A percentile compares a stretch with the other conserved stretches of the same genome.
phyloP scores from a whole-genome alignment of 37 sponge, comb jelly and placozoan species.

The Cladorhizidae sp. region DNA sequence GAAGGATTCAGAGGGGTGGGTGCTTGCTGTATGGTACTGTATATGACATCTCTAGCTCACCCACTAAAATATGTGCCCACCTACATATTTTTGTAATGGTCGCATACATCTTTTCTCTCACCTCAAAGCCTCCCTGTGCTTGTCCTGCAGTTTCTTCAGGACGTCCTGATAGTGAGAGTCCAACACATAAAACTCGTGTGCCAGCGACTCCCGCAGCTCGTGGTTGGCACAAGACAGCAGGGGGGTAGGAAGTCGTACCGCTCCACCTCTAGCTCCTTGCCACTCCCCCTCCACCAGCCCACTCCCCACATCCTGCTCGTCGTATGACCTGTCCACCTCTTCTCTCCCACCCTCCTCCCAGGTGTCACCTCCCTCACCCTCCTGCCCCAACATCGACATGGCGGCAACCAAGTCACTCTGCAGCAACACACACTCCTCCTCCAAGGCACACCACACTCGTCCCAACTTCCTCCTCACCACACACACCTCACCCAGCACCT shows the following conservation, averaged over 20 bases:
- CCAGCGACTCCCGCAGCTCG: background rate
- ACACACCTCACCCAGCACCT: conserved; percentile 6
- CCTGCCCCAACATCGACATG: background rate
- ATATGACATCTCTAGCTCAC: too few species aligned
- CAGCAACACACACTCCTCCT: conserved; percentile 10
- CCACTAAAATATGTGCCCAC: too few species aligned
- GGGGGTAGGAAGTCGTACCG: too few species aligned
- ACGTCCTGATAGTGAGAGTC: conserved; percentile 17
- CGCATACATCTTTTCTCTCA: background rate
- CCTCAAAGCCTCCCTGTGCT: too few species aligned
- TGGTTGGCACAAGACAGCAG: conserved; percentile 37
- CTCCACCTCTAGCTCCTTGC: too few species aligned
- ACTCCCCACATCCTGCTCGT: too few species aligned
- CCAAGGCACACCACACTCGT: background rate
- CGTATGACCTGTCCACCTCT: too few species aligned
- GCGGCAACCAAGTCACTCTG: background rate
- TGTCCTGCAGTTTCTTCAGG: background rate
- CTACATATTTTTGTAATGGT: background rate
- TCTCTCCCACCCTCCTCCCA: too few species aligned
- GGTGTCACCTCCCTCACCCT: background rate
- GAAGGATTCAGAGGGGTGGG: too few species aligned
- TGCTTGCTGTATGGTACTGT: too few species aligned
- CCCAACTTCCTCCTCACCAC: conserved; percentile 20
- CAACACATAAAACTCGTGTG: conserved; percentile 29
- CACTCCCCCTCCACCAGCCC: too few species aligned